Base-by-base conservation (phyloP, 2,888 invertebrate genomes). In the Eugnorisma glareosa region DNA sequence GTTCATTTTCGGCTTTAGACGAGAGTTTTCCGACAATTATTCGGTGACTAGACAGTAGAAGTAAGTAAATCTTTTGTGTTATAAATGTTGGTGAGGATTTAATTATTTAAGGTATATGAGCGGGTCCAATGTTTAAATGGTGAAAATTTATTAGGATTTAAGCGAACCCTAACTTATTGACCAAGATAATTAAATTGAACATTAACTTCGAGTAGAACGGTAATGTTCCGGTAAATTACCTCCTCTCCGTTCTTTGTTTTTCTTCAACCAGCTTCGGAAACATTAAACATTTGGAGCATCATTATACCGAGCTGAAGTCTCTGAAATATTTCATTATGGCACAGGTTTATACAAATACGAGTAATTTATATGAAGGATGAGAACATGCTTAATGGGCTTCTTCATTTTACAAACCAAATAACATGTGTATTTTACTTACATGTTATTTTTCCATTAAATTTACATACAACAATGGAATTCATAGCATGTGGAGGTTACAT, bases 161-260 rank as follows among this genome's bases (percentile, higher is more conserved):
- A 78, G 72, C 51, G 66, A 67, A 72, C 71, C 85, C 57, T 82
- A 67, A 86, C 79, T 82, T 82, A 84, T 86, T 86, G 86, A 82
- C 74, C 83, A 78, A 82, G 71, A 75, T 75, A 78, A 86, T 83
- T 85, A 85, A 83, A 85, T 82, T 77, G 61, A 82, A 69, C 78
- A 79, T 86, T 86, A 70, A 82, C 72, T 86, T 75, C 35, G 61
- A 77, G 69, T 64, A 40, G 35, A 86, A 67, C 51, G 51, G 69
- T 74, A 82, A 84, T 78, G 79, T 86, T 57, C 78, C 66, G 40
- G 40, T 73, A 83, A 86, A 75, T 84, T 75, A 70, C 57, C 64
- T 77, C 15, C 54, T 73, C 69, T 48, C 21, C 28, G 57, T 69
- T 73, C 64, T 68, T 73, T 82, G 77, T 85, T 77, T 84, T 85